Percentiles rank a stretch among this genome's conserved stretches.
phyloP scores from a whole-genome alignment of 1,140 invertebrate species.

The Drosophila murphyi region DNA sequence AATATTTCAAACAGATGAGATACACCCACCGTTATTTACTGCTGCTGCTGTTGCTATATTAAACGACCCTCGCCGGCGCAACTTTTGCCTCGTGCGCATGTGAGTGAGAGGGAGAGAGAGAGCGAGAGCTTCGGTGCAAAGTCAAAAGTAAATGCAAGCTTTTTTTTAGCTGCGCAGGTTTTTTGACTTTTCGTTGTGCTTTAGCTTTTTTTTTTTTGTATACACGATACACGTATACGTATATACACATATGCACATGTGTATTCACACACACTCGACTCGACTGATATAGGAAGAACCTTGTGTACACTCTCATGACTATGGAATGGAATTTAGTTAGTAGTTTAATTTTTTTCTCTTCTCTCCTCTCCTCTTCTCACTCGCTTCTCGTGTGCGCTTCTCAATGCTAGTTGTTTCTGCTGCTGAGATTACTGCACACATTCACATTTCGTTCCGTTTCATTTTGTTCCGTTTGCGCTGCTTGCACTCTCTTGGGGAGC shows the following conservation, averaged over 20 bases:
- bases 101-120: constrained; percentile 3
- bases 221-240: constrained; percentile 18
- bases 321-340: constrained; percentile 81
- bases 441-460: constrained; percentile 25
- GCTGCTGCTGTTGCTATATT: constrained; percentile 20
- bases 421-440: constrained; percentile 34
- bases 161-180: constrained; percentile 54
- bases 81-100: constrained; percentile 25
- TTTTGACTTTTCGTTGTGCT: constrained; percentile 51
- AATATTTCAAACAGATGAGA: constrained; percentile 15
- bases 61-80: constrained; percentile 65
- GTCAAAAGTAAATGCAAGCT: constrained; percentile 59
- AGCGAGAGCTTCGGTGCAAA: constrained; percentile 41
- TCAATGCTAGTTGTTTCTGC: constrained; percentile 38
- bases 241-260: neutral
- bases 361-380: constrained; percentile 31
- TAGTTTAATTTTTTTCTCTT: constrained; percentile 47
- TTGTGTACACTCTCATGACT: constrained; percentile 78
- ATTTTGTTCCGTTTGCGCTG: constrained; percentile 21
- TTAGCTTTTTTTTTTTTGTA: constrained; percentile 45
- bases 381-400: constrained; percentile 45
- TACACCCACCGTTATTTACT: constrained; percentile 47
- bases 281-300: constrained; percentile 83
- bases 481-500: constrained; percentile 12
- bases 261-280: constrained; percentile 11